Evolutionary conservation across 1,140 invertebrate genomes (phyloP).

Genomic region (Megalopta genalis): DNA sequence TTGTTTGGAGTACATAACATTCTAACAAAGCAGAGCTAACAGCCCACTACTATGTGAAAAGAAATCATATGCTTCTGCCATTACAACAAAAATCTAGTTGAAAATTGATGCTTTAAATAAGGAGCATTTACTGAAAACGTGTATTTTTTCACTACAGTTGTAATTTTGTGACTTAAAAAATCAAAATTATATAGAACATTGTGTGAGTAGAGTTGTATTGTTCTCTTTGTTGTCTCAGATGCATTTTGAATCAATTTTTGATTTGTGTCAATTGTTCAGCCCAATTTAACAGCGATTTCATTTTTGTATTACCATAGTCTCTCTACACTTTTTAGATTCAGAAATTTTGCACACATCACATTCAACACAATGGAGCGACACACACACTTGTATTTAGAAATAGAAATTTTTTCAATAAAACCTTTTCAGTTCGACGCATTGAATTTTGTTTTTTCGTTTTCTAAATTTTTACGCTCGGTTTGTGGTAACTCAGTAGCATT

Average conservation of each 20-base stretch:
- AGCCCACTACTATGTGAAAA: conserved; percentile 61
- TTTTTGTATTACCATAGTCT: conserved; percentile 62
- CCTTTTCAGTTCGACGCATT: conserved; percentile 78
- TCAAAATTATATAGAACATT: conserved; percentile 39
- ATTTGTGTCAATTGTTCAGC: conserved; percentile 57
- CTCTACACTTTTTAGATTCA: conserved; percentile 55
- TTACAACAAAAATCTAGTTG: conserved; percentile 53
- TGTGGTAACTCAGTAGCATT: conserved; percentile 2
- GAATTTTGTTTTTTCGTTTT: conserved; percentile 79
- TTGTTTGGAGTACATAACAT: conserved; percentile 70
- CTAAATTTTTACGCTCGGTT: conserved; percentile 74
- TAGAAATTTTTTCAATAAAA: conserved; percentile 79
- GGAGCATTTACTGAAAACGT: conserved; percentile 48
- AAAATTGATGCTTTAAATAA: conserved; percentile 45
- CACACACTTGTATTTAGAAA: conserved; percentile 78
- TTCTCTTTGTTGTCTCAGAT: conserved; percentile 45
- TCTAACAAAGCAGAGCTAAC: conserved; percentile 73
- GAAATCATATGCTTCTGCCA: conserved; percentile 59
- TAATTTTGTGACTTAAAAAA: conserved; percentile 36
- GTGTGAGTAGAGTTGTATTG: conserved; percentile 50
- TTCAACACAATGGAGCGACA: conserved; percentile 64
- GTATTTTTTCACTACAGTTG: conserved; percentile 54
- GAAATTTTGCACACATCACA: conserved; percentile 63
- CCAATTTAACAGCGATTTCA: conserved; percentile 60
- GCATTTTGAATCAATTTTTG: conserved; percentile 52